Percentiles rank a stretch among this genome's conserved stretches.
These are phyloP conservation scores for Linnaemya vulpina DNA, from an alignment of 2,888 invertebrate species.

Conservation along the genomic window DNA sequence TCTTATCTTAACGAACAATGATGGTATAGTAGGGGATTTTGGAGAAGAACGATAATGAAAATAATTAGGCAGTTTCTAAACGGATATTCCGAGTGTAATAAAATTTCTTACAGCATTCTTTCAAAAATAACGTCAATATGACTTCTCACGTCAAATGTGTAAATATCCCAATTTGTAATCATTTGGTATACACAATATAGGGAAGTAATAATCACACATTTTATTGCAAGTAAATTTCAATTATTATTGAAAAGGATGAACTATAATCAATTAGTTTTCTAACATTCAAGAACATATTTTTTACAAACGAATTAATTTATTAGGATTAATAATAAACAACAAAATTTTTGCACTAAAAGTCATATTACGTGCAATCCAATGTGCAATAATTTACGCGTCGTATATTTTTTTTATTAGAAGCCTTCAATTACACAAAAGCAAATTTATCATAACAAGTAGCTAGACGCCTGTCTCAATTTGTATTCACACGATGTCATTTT, in stretches of 20 bases:
- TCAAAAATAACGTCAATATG: too few relatives aligned
- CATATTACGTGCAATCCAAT: conserved; percentile 6
- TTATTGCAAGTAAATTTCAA: background rate
- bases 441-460: conserved; percentile 22
- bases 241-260: background rate
- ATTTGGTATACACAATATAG: too few relatives aligned
- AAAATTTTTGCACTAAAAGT: background rate
- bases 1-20: too few relatives aligned
- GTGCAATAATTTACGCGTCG: conserved; percentile 20
- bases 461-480: background rate
- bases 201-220: background rate
- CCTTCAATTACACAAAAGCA: conserved; percentile 6
- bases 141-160: too few relatives aligned
- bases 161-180: too few relatives aligned
- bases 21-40: too few relatives aligned
- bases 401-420: conserved; percentile 22
- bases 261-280: conserved; percentile 21
- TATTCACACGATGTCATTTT: background rate
- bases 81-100: too few relatives aligned
- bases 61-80: too few relatives aligned
- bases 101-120: too few relatives aligned
- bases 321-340: conserved; percentile 2
- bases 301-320: conserved; percentile 31
- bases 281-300: background rate
- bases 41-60: too few relatives aligned